Percentiles rank a stretch among this genome's conserved stretches.
These are phyloP conservation scores for Nycticorax nycticorax DNA, from an alignment of 2,113 vertebrate genomes.

Conservation along the genomic window DNA sequence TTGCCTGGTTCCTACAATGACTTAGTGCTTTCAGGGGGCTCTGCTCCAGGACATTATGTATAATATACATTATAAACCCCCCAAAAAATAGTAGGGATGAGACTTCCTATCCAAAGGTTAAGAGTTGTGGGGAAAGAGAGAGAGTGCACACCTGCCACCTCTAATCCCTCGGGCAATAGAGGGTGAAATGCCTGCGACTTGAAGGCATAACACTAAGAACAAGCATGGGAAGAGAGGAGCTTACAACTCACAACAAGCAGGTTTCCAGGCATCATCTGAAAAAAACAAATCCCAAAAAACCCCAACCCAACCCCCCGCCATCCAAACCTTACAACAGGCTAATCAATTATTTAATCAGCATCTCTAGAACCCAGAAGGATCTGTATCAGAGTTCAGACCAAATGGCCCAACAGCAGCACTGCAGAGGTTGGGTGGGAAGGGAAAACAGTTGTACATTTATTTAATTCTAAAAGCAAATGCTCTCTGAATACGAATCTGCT, in stretches of 20 bases:
- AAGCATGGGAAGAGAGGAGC: neutral
- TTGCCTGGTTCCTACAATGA: neutral
- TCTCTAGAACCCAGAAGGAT: neutral
- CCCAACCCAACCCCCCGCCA: too few relatives aligned
- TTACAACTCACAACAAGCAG: neutral
- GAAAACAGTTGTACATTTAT: neutral
- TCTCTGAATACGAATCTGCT: neutral
- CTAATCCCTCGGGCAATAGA: neutral
- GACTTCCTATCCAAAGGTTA: neutral
- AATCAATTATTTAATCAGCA: neutral
- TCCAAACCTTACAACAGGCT: neutral
- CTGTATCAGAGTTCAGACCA: neutral
- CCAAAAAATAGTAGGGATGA: neutral
- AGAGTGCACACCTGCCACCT: neutral
- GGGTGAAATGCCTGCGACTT: fast-evolving
- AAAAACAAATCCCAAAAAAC: neutral
- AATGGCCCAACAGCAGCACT: neutral
- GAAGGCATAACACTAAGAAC: neutral
- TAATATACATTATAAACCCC: neutral
- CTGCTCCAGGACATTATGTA: neutral
- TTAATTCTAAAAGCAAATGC: neutral
- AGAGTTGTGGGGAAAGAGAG: neutral
- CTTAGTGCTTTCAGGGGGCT: neutral
- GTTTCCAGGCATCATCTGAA: neutral
- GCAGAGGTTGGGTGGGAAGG: neutral